Evolutionary conservation across 2,888 invertebrate species (phyloP).

Genomic region (Ecliptopera silaceata): DNA sequence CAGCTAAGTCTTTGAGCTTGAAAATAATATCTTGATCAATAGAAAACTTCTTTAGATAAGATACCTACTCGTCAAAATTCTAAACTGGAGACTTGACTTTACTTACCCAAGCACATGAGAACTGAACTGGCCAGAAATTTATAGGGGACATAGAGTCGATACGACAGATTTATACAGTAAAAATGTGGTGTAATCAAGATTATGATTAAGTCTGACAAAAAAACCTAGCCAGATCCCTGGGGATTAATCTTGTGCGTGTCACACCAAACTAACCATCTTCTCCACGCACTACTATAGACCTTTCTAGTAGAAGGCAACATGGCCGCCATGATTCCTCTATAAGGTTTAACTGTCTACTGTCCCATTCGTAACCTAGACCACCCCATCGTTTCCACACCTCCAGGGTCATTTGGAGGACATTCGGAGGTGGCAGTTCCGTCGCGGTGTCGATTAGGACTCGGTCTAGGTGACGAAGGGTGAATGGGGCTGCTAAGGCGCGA

Average conservation of each 20-base stretch:
- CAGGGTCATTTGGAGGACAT: not conserved
- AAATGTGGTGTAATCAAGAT: slow-evolving; percentile 29
- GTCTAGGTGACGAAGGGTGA: no score
- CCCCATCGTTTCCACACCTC: slow-evolving; percentile 6
- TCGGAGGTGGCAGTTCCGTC: no score
- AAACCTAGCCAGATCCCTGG: slow-evolving; percentile 17
- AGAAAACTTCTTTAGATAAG: not conserved
- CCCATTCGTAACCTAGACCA: not conserved
- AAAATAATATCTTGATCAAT: not conserved
- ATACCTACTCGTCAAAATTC: not conserved
- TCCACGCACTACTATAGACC: not conserved
- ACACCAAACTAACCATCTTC: not conserved
- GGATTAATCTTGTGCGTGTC: not conserved
- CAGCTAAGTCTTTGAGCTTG: not conserved
- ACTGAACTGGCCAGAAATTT: not conserved
- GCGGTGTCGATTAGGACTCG: no score
- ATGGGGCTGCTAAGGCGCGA: no score
- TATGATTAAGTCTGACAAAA: slow-evolving; percentile 22
- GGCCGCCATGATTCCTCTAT: not conserved
- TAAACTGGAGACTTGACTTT: not conserved
- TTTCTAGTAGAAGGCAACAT: not conserved
- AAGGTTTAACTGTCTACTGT: not conserved
- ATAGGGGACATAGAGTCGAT: slow-evolving; percentile 22
- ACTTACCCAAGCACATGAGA: not conserved
- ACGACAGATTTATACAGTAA: slow-evolving; percentile 33